Percentiles rank a stretch among this genome's conserved stretches.
These are phyloP conservation scores for Intellagama lesueurii DNA, from an alignment of 2,797 vertebrate genomes.

Conservation along the genomic window DNA sequence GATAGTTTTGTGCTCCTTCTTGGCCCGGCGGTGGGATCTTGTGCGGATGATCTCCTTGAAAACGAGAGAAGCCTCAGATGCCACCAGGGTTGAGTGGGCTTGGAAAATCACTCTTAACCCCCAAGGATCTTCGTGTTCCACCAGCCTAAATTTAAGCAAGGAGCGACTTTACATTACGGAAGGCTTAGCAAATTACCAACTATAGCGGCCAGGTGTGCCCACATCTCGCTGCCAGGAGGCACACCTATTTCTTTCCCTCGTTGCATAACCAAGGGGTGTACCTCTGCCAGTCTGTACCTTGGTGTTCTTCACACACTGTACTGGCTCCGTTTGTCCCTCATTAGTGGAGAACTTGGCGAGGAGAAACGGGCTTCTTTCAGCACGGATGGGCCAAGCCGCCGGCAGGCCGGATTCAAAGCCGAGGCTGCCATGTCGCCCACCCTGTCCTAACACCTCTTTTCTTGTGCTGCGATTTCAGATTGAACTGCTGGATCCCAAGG, in stretches of 20 bases:
- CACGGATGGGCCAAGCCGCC: neutral
- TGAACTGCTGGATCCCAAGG: conserved; percentile 80
- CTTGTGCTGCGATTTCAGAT: conserved; percentile 76
- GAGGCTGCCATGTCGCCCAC: neutral
- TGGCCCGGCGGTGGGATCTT: too few relatives aligned
- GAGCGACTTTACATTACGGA: neutral
- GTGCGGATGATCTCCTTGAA: too few relatives aligned
- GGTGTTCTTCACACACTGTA: neutral
- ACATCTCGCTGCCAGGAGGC: neutral
- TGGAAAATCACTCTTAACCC: too few relatives aligned
- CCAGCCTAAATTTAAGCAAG: neutral
- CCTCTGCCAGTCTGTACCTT: neutral
- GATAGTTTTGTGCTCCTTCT: too few relatives aligned
- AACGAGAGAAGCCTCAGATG: neutral
- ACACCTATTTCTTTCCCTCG: neutral
- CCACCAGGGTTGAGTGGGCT: too few relatives aligned
- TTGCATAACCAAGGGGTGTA: neutral
- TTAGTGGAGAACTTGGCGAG: neutral
- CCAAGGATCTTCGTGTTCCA: neutral
- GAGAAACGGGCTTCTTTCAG: neutral
- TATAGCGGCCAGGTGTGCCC: neutral
- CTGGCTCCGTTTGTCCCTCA: neutral
- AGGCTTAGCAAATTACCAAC: neutral
- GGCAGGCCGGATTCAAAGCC: neutral
- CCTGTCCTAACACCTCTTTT: neutral